Conservation (phyloP, 2,113 vertebrate genomes). For the Athene cunicularia region DNA sequence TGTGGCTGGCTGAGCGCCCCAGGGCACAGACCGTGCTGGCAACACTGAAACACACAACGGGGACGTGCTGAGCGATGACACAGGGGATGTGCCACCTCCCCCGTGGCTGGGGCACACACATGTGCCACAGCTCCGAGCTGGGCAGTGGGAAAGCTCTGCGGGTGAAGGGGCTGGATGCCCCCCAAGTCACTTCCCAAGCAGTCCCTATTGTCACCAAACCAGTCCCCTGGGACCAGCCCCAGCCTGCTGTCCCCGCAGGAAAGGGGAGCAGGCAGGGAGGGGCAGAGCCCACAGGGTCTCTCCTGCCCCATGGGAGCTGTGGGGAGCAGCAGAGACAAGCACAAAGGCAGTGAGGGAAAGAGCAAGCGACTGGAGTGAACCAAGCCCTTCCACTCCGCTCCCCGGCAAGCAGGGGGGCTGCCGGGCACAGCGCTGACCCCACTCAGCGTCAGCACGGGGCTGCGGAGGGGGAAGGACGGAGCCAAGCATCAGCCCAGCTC, state of each 20-base stretch:
- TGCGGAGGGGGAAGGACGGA: not conserved
- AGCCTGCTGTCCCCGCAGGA: not conserved
- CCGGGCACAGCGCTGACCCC: not conserved
- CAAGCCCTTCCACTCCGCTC: not conserved
- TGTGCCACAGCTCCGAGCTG: not conserved
- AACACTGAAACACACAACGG: constrained; percentile 76
- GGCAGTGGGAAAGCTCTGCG: not conserved
- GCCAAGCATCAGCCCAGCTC: not conserved
- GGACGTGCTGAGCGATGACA: not conserved
- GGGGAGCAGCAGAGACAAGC: not conserved
- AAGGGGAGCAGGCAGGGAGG: too few relatives aligned
- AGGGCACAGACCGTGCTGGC: constrained; percentile 70
- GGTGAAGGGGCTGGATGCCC: not conserved
- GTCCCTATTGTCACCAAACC: not conserved
- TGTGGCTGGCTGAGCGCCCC: constrained; percentile 82
- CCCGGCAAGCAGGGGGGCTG: not conserved
- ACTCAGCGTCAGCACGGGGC: accelerated
- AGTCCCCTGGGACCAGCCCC: not conserved
- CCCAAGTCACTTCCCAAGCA: not conserved
- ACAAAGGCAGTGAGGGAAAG: not conserved
- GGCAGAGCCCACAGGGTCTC: not conserved
- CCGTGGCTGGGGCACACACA: accelerated
- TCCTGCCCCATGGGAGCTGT: not conserved
- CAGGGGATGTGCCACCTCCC: not conserved
- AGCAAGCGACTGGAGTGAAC: accelerated